These are phyloP conservation scores for Allophyes oxyacanthae DNA, from an alignment of 2,888 invertebrate genomes.

Conservation along the genomic window DNA sequence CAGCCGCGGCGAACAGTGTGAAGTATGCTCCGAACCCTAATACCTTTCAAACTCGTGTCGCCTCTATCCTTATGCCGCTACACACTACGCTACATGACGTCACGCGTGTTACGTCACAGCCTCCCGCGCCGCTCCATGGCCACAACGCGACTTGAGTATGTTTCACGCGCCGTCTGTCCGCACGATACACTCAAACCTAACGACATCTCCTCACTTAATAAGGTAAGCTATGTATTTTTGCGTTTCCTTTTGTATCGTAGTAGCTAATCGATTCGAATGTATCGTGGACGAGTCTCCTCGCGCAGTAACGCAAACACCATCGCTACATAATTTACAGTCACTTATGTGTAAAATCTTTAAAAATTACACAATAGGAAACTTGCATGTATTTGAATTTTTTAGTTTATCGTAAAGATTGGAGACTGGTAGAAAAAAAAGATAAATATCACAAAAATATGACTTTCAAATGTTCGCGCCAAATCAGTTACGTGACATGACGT, in stretches of 20 bases:
- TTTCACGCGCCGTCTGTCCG: not conserved
- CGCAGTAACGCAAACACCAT: conserved; percentile 22
- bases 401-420: too few species aligned
- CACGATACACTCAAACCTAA: conserved; percentile 13
- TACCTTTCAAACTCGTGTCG: conserved; percentile 11
- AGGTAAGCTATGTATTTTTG: not conserved
- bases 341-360: conserved; percentile 32
- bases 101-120: conserved; percentile 17
- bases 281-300: conserved; percentile 12
- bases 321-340: conserved; percentile 25
- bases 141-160: conserved; percentile 23
- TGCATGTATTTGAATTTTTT: too few species aligned
- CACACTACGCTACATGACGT: conserved; percentile 6
- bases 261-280: conserved; percentile 8
- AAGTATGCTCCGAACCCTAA: conserved; percentile 23
- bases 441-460: too few species aligned
- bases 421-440: too few species aligned
- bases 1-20: conserved; percentile 2
- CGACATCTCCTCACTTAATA: not conserved
- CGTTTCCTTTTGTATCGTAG: too few species aligned
- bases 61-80: conserved; percentile 11
- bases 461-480: too few species aligned
- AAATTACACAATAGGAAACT: conserved; percentile 34
- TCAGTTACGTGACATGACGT: too few species aligned
- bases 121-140: conserved; percentile 26